Evolutionary conservation across 2,113 vertebrate genomes (phyloP).

Genomic region (Galbula dea): DNA sequence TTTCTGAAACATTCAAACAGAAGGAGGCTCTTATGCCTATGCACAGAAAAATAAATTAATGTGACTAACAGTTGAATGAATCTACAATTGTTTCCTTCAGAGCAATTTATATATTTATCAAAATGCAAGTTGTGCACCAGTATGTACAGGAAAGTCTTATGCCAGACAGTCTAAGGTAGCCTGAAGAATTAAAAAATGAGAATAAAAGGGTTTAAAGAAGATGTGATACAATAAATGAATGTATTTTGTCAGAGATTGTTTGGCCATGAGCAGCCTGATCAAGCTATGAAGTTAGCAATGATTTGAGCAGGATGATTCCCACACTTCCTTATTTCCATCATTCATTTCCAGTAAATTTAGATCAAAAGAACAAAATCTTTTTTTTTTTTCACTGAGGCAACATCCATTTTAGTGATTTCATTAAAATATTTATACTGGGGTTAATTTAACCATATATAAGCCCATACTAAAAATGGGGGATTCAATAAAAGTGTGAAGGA

Average conservation of each 20-base stretch:
- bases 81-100: neutral
- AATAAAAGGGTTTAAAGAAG: neutral
- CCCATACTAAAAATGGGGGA: neutral
- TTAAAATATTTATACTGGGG: neutral
- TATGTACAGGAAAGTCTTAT: neutral
- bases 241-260: neutral
- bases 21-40: neutral
- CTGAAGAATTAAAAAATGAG: neutral
- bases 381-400: neutral
- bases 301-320: neutral
- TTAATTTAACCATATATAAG: neutral
- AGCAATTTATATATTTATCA: neutral
- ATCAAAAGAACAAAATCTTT: neutral
- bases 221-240: neutral
- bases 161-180: neutral
- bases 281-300: neutral
- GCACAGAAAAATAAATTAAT: neutral
- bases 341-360: neutral
- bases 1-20: neutral
- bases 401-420: neutral
- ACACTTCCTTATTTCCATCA: neutral
- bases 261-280: neutral
- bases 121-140: neutral
- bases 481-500: neutral
- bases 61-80: neutral